These are phyloP conservation scores for Amphipoea lucens DNA, from an alignment of 2,888 invertebrate species.

Conservation along the genomic window DNA sequence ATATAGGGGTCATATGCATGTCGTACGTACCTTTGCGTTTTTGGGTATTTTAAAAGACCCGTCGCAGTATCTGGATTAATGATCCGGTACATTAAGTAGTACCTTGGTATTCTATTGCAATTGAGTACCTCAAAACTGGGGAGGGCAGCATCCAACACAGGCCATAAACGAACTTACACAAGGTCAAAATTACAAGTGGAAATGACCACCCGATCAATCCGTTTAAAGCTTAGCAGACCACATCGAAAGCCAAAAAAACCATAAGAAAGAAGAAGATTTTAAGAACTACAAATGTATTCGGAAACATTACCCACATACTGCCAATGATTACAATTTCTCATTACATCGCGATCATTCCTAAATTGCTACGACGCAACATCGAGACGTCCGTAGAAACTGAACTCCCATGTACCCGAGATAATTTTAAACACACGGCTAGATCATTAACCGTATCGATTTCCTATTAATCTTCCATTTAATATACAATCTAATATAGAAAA, in stretches of 20 bases:
- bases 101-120: neutral
- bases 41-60: no score
- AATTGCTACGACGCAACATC: conserved; percentile 29
- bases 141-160: neutral
- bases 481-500: conserved; percentile 89
- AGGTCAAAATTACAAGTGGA: neutral
- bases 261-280: conserved; percentile 35
- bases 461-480: conserved; percentile 89
- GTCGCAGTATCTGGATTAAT: neutral
- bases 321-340: conserved; percentile 32
- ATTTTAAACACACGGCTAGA: conserved; percentile 75
- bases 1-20: neutral
- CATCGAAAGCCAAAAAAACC: neutral
- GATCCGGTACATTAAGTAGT: neutral
- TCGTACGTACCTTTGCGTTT: neutral
- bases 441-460: conserved; percentile 86
- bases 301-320: conserved; percentile 1
- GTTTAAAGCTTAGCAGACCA: neutral
- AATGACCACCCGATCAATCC: conserved; percentile 15
- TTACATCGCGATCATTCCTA: conserved; percentile 38
- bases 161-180: no score
- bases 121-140: neutral
- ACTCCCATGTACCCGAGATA: conserved; percentile 57
- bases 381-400: conserved; percentile 34
- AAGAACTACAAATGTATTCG: neutral